phyloP scores from a whole-genome alignment of 2,888 invertebrate species.

The Diadromus collaris region DNA sequence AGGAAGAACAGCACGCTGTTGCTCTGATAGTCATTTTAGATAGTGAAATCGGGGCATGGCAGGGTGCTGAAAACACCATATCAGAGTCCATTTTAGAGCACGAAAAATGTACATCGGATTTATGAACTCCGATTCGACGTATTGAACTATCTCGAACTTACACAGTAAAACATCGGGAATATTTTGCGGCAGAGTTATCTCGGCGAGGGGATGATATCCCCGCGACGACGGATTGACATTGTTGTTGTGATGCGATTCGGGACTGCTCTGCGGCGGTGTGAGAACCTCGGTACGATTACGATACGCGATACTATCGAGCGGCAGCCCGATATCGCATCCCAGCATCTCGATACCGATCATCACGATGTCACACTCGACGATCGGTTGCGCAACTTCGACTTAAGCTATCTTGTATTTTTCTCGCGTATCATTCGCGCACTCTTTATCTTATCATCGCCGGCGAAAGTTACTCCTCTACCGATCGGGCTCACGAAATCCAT shows the following conservation, averaged over 20 bases:
- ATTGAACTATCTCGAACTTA: conserved; percentile 68
- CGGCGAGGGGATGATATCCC: conserved; percentile 73
- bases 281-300: conserved; percentile 72
- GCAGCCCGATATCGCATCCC: conserved; percentile 73
- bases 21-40: too few relatives aligned
- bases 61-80: too few relatives aligned
- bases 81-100: too few relatives aligned
- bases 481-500: neutral
- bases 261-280: conserved; percentile 79
- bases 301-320: conserved; percentile 72
- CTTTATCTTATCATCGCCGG: neutral
- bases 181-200: conserved; percentile 74
- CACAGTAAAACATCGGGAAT: conserved; percentile 77
- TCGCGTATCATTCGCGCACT: neutral
- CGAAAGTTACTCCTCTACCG: neutral
- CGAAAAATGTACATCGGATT: too few relatives aligned
- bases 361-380: neutral
- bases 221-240: conserved; percentile 58
- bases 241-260: conserved; percentile 73
- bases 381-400: conserved; percentile 1
- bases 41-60: too few relatives aligned
- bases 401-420: neutral
- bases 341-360: conserved; percentile 71
- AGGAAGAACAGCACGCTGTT: too few relatives aligned
- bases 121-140: neutral